These are phyloP conservation scores for Drosophila ezoana DNA, from an alignment of 2,888 invertebrate species.

Conservation along the genomic window DNA sequence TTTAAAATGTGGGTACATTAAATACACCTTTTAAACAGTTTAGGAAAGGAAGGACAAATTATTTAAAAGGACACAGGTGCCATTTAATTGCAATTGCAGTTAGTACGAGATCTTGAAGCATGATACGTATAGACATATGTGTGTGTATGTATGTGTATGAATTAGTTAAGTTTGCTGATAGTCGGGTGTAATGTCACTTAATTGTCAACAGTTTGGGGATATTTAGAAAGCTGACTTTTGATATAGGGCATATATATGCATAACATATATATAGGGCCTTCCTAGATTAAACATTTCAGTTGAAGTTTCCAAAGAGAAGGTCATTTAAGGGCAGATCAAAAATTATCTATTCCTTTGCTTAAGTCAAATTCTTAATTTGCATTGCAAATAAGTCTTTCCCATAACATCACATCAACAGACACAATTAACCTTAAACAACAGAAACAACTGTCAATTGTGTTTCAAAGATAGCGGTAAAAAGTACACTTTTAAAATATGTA, in stretches of 20 bases:
- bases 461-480: too few relatives aligned
- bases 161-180: conserved; percentile 15
- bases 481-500: too few relatives aligned
- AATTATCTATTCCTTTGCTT: not conserved
- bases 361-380: not conserved
- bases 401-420: too few relatives aligned
- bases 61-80: too few relatives aligned
- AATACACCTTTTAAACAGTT: too few relatives aligned
- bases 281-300: not conserved
- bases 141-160: too few relatives aligned
- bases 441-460: too few relatives aligned
- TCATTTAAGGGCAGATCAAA: conserved; percentile 2
- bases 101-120: not conserved
- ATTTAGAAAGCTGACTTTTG: conserved; percentile 1
- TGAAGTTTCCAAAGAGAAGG: not conserved
- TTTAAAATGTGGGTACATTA: too few relatives aligned
- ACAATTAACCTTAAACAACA: too few relatives aligned
- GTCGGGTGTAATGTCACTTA: conserved; percentile 28
- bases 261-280: too few relatives aligned
- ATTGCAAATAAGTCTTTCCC: not conserved
- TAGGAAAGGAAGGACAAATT: too few relatives aligned
- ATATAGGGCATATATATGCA: not conserved
- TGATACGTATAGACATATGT: not conserved
- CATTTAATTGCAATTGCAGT: too few relatives aligned
- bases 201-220: conserved; percentile 7